Evolutionary conservation across 2,888 invertebrate genomes (phyloP).

Genomic region (Pinctada fucata): DNA sequence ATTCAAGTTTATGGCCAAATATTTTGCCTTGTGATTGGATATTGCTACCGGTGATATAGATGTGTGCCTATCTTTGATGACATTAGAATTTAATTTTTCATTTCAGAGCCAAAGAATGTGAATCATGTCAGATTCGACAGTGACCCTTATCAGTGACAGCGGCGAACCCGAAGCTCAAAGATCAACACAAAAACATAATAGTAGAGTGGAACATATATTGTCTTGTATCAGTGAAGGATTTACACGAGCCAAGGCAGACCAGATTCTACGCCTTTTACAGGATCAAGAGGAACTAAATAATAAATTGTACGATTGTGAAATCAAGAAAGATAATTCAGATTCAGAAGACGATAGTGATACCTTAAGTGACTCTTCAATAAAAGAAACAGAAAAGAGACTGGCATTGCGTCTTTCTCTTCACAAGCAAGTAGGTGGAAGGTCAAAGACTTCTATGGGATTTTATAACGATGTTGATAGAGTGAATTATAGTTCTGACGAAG

Average conservation of each 20-base stretch:
- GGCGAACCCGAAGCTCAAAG: slow-evolving; percentile 17
- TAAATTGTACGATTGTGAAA: slow-evolving; percentile 46
- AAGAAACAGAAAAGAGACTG: slow-evolving; percentile 36
- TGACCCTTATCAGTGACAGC: slow-evolving; percentile 22
- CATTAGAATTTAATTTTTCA: slow-evolving; percentile 2
- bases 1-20: slow-evolving; percentile 1
- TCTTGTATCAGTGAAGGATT: slow-evolving; percentile 56
- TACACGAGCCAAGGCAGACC: slow-evolving; percentile 60
- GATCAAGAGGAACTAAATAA: slow-evolving; percentile 59
- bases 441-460: slow-evolving; percentile 63
- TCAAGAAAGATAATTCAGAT: slow-evolving; percentile 41
- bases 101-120: slow-evolving; percentile 34
- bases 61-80: neutral
- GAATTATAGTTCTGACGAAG: slow-evolving; percentile 43
- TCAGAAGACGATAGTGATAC: slow-evolving; percentile 41
- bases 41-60: neutral
- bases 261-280: slow-evolving; percentile 58
- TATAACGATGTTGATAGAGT: slow-evolving; percentile 46
- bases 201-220: slow-evolving; percentile 39
- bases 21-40: neutral
- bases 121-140: slow-evolving; percentile 34
- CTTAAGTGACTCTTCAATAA: slow-evolving; percentile 43
- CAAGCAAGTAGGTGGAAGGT: slow-evolving; percentile 50
- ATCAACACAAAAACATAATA: slow-evolving; percentile 14
- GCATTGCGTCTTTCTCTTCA: slow-evolving; percentile 35